Percentiles rank a stretch among this genome's conserved stretches.
phyloP scores from a whole-genome alignment of 2,113 vertebrate genomes.

The Suricata suricatta region DNA sequence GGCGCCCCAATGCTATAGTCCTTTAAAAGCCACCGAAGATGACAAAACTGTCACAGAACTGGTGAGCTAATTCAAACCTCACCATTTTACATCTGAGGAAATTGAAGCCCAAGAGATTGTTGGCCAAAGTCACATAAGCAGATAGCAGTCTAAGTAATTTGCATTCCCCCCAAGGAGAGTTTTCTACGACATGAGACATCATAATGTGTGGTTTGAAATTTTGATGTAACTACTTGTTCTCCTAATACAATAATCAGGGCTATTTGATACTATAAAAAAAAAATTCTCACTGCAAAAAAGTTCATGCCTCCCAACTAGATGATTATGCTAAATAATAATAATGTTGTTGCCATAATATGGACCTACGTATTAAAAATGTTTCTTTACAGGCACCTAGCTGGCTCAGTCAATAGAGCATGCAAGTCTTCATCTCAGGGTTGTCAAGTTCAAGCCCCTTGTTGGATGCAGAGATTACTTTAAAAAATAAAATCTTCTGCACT shows the following conservation, averaged over 20 bases:
- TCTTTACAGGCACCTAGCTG: neutral
- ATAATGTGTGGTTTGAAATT: neutral
- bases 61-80: neutral
- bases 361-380: conserved; percentile 40
- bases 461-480: neutral
- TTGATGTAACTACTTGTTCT: neutral
- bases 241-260: neutral
- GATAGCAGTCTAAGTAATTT: neutral
- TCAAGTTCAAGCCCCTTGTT: neutral
- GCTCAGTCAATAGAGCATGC: neutral
- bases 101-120: neutral
- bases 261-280: conserved; percentile 18
- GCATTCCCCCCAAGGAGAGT: neutral
- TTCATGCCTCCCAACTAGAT: neutral
- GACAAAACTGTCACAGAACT: neutral
- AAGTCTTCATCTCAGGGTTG: neutral
- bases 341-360: neutral
- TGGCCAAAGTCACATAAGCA: neutral
- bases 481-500: neutral
- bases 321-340: neutral
- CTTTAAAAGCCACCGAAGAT: neutral
- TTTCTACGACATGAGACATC: neutral
- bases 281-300: neutral
- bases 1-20: no score
- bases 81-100: neutral